Evolutionary conservation across 2,888 invertebrate species (phyloP).

Genomic region (Athrips mouffetella): DNA sequence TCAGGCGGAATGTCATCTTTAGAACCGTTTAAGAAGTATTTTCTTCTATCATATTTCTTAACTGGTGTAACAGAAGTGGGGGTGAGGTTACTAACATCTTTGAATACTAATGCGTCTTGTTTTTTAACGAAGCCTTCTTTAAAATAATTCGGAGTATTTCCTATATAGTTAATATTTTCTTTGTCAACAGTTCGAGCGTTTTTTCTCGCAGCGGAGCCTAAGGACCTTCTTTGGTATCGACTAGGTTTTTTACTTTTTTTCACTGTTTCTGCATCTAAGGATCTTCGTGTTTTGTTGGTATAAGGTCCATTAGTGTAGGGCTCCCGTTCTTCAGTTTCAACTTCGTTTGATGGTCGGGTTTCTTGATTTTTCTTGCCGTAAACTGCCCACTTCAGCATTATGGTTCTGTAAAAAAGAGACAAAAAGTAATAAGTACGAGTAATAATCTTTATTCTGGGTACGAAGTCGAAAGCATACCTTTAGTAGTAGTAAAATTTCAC

Average conservation of each 20-base stretch:
- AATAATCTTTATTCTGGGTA: too few species aligned
- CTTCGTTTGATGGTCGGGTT: conserved; percentile 36
- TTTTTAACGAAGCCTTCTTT: conserved; percentile 79
- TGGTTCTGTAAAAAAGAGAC: conserved; percentile 51
- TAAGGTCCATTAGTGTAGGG: conserved; percentile 40
- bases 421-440: conserved; percentile 10
- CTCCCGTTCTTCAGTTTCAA: conserved; percentile 38
- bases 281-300: conserved; percentile 48
- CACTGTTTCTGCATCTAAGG: conserved; percentile 60
- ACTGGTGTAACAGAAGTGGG: conserved; percentile 67
- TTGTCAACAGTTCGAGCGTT: conserved; percentile 58
- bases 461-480: too few species aligned
- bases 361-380: conserved; percentile 69
- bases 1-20: conserved; percentile 59
- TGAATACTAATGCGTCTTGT: conserved; percentile 66
- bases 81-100: conserved; percentile 81
- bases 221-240: conserved; percentile 65
- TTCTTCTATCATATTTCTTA: conserved; percentile 52
- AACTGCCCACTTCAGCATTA: conserved; percentile 82
- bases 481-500: too few species aligned
- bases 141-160: conserved; percentile 79
- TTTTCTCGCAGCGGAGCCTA: conserved; percentile 60
- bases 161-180: conserved; percentile 71
- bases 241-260: conserved; percentile 70
- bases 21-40: conserved; percentile 44